These are phyloP conservation scores for Napeogenes sylphis DNA, from an alignment of 2,888 invertebrate species.

Conservation along the genomic window DNA sequence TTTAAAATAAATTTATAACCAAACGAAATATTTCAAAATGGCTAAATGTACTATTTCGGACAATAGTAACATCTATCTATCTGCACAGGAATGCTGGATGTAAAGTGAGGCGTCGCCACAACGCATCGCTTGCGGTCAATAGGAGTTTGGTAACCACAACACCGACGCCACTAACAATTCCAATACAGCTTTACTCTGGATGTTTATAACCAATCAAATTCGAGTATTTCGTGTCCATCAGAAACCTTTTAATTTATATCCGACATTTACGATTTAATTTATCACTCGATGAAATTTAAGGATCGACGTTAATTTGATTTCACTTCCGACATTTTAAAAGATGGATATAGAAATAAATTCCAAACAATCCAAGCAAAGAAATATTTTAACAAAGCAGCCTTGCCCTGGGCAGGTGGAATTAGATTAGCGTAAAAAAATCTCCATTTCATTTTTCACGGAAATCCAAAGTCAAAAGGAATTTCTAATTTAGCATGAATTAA, in stretches of 20 bases:
- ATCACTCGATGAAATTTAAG: constrained; percentile 14
- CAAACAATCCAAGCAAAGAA: neutral
- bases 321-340: constrained; percentile 2
- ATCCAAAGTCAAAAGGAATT: neutral
- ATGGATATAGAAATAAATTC: neutral
- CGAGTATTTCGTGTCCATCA: constrained; percentile 11
- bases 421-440: neutral
- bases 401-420: neutral
- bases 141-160: constrained; percentile 47
- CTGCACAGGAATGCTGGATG: constrained; percentile 23
- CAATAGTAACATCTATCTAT: constrained; percentile 16
- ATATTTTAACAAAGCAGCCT: neutral
- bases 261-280: constrained; percentile 12
- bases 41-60: constrained; percentile 1
- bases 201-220: constrained; percentile 5
- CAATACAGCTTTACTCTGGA: constrained; percentile 33
- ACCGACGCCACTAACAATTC: constrained; percentile 45
- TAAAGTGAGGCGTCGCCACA: constrained; percentile 36
- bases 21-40: neutral
- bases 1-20: too few species aligned
- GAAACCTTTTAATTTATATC: constrained; percentile 20
- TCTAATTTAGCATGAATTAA: neutral
- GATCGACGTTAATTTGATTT: constrained; percentile 12
- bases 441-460: neutral
- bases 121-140: constrained; percentile 52